Conservation (phyloP, 30 jellyfish, hydroid and myxozoan species). For the Euphysa ruthae region DNA sequence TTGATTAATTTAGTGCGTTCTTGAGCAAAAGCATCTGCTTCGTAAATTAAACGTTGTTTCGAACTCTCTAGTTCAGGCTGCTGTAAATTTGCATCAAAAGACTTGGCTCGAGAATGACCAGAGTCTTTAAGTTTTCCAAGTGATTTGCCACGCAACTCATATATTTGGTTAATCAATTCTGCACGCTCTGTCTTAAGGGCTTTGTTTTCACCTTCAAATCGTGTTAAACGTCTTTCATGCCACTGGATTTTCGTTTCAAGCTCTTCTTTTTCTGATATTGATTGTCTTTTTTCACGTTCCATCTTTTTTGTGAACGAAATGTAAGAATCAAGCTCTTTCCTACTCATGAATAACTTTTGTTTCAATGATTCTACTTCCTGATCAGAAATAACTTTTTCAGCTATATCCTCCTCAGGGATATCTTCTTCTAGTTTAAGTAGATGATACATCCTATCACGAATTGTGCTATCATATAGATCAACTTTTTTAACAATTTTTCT, state of each 20-base stretch:
- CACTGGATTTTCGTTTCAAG: conserved; percentile 83
- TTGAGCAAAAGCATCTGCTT: conserved; percentile 94
- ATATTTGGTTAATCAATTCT: conserved; percentile 69
- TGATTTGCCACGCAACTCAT: conserved; percentile 49
- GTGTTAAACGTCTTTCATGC: conserved; percentile 73
- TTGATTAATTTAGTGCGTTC: conserved; percentile 78
- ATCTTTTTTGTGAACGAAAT: conserved; percentile 84
- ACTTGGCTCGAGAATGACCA: conserved; percentile 26
- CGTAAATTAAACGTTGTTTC: conserved; percentile 69
- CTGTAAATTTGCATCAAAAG: conserved; percentile 6
- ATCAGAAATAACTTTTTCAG: conserved; percentile 62
- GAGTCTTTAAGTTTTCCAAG: conserved; percentile 8
- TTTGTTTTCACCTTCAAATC: conserved; percentile 76
- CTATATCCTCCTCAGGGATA: conserved; percentile 39
- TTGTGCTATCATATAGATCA: conserved; percentile 61
- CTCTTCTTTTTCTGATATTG: conserved; percentile 90
- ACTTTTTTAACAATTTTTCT: conserved; percentile 64
- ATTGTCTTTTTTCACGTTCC: conserved; percentile 95
- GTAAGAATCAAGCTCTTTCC: conserved; percentile 93
- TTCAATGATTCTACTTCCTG: conserved; percentile 73
- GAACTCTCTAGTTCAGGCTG: conserved; percentile 77
- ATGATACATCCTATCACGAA: conserved; percentile 70
- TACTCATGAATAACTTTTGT: conserved; percentile 67
- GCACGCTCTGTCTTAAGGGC: conserved; percentile 82
- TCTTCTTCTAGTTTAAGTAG: conserved; percentile 42